A percentile compares a stretch with the other conserved stretches of the same genome.
These are phyloP conservation scores for Scaptomyza tumidula DNA, from an alignment of 2,888 invertebrate species.

Conservation along the genomic window DNA sequence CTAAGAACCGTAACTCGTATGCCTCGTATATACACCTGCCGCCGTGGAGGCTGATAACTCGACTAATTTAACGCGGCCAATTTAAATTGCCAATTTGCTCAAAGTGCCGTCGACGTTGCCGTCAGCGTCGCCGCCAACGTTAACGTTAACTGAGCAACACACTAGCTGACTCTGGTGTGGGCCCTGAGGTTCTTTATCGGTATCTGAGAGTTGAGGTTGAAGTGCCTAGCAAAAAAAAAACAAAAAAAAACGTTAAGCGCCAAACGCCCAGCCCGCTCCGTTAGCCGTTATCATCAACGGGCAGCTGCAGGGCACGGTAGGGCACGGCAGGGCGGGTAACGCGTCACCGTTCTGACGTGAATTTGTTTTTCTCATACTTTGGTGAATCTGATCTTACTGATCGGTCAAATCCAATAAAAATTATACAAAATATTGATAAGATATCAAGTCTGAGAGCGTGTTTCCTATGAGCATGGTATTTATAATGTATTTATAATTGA, in stretches of 20 bases:
- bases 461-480: too few relatives aligned
- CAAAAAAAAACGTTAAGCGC: neutral
- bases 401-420: neutral
- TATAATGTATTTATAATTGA: too few relatives aligned
- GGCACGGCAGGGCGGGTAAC: conserved; percentile 13
- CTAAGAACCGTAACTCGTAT: conserved; percentile 7
- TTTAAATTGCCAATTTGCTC: conserved; percentile 84
- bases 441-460: too few relatives aligned
- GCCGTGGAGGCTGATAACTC: conserved; percentile 83
- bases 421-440: neutral
- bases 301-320: conserved; percentile 50
- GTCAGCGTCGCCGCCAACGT: conserved; percentile 18
- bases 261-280: conserved; percentile 9
- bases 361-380: conserved; percentile 9
- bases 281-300: conserved; percentile 42
- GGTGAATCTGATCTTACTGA: neutral
- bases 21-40: conserved; percentile 81
- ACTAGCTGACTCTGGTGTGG: conserved; percentile 26
- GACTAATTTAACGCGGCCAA: conserved; percentile 83
- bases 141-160: conserved; percentile 30
- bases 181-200: conserved; percentile 51
- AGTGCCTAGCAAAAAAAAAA: conserved; percentile 31
- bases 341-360: conserved; percentile 64
- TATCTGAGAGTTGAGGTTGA: conserved; percentile 57
- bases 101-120: conserved; percentile 27